Conservation (phyloP, 92 coral and sea anemone genomes). For the Micromussa lordhowensis region DNA sequence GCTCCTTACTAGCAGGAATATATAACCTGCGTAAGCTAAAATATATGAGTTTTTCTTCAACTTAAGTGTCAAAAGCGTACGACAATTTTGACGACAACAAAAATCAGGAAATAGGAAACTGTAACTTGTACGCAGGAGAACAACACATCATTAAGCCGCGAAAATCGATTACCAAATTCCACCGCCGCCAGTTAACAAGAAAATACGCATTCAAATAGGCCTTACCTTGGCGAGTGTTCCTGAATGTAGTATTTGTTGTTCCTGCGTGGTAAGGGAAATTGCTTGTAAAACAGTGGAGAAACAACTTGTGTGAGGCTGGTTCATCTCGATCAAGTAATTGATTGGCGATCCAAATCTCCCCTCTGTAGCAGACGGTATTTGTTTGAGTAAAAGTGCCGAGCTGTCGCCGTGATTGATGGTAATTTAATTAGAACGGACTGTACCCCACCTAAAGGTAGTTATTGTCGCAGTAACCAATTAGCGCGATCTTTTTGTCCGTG, state of each 20-base stretch:
- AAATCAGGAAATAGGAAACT: constrained; percentile 7
- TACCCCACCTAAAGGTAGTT: constrained; percentile 64
- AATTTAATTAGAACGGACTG: constrained; percentile 45
- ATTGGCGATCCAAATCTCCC: constrained; percentile 44
- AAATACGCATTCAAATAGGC: not conserved
- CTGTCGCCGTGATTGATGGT: constrained; percentile 57
- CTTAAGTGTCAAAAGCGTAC: not conserved
- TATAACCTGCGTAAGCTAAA: not conserved
- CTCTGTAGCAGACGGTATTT: constrained; percentile 15
- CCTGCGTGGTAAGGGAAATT: not conserved
- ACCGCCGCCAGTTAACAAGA: not conserved
- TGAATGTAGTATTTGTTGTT: not conserved
- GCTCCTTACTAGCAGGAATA: not conserved
- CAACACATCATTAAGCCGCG: not conserved
- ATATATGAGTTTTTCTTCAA: not conserved
- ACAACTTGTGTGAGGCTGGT: not conserved
- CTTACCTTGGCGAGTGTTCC: constrained; percentile 16
- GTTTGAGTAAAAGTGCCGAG: constrained; percentile 16
- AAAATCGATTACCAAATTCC: constrained; percentile 1
- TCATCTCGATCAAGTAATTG: not conserved
- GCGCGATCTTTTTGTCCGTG: constrained; percentile 36
- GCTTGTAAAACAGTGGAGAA: not conserved
- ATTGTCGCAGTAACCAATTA: constrained; percentile 35
- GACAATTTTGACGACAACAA: not conserved
- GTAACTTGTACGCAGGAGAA: not conserved